Percentiles rank a stretch among this genome's conserved stretches.
Conservation (phyloP, 1,140 invertebrate genomes). For the Papilio aristodemus region DNA sequence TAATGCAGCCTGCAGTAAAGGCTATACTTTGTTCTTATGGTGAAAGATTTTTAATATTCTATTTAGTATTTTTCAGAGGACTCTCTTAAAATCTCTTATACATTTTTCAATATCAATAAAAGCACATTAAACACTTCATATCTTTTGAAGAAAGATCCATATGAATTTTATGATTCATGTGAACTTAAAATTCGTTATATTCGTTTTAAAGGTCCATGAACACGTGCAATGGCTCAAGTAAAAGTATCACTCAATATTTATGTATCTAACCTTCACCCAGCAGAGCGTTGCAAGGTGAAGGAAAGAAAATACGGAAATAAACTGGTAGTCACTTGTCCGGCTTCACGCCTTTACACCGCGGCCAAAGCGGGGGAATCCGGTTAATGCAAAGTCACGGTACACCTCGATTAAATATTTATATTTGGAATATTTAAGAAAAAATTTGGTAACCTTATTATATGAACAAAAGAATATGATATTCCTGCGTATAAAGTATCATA, state of each 20-base stretch:
- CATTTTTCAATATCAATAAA: too few relatives aligned
- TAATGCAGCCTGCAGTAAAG: too few relatives aligned
- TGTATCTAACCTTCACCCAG: conserved; percentile 41
- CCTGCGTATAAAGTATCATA: too few relatives aligned
- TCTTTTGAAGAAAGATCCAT: too few relatives aligned
- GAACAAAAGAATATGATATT: background rate
- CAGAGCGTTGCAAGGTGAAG: conserved; percentile 45
- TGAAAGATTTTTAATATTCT: too few relatives aligned
- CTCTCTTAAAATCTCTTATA: too few relatives aligned
- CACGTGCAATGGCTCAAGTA: conserved; percentile 5
- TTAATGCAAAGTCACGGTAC: conserved; percentile 40
- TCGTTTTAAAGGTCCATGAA: too few relatives aligned
- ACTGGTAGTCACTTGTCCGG: conserved; percentile 49
- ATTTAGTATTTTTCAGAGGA: too few relatives aligned
- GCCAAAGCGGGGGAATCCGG: conserved; percentile 40
- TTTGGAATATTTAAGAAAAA: background rate
- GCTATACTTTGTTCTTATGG: too few relatives aligned
- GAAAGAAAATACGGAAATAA: conserved; percentile 53
- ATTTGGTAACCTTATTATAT: background rate
- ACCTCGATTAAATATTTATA: conserved; percentile 20
- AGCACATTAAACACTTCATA: too few relatives aligned
- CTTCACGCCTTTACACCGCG: conserved; percentile 54
- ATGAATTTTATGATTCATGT: too few relatives aligned
- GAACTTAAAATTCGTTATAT: too few relatives aligned
- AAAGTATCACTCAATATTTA: conserved; percentile 29